phyloP scores from a whole-genome alignment of 2,888 invertebrate genomes.

The Thymelicus lineola region DNA sequence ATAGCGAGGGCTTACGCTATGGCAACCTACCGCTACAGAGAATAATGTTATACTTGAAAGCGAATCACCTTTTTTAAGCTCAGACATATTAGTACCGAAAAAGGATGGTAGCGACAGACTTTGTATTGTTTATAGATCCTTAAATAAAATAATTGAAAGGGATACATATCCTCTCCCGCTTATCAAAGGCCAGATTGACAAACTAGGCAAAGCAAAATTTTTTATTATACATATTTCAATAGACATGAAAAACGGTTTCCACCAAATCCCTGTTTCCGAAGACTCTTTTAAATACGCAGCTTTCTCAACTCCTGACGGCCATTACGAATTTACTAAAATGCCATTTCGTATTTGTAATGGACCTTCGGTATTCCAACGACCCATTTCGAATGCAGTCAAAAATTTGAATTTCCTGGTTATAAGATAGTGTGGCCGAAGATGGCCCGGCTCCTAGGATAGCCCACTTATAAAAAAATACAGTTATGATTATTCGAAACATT shows the following conservation, averaged over 20 bases:
- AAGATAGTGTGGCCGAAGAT: no score
- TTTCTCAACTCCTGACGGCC: conserved; percentile 41
- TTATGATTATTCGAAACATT: no score
- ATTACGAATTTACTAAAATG: conserved; percentile 45
- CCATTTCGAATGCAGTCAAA: conserved; percentile 41
- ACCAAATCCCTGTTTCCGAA: conserved; percentile 39
- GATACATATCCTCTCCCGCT: conserved; percentile 44
- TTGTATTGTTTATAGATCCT: conserved; percentile 43
- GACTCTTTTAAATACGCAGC: conserved; percentile 42
- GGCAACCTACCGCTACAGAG: no score
- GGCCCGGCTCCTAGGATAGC: no score
- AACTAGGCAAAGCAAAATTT: conserved; percentile 40
- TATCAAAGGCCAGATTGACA: conserved; percentile 45
- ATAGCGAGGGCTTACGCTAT: no score
- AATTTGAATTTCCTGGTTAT: no score
- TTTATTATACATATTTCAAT: conserved; percentile 42
- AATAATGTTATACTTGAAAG: conserved; percentile 43
- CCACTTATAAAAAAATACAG: no score
- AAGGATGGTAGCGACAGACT: conserved; percentile 42
- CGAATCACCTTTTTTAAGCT: conserved; percentile 44
- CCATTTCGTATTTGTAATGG: conserved; percentile 46
- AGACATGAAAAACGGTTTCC: conserved; percentile 43
- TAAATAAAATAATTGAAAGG: conserved; percentile 42
- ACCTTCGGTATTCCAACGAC: conserved; percentile 43
- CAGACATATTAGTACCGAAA: conserved; percentile 45